A percentile compares a stretch with the other conserved stretches of the same genome.
These are phyloP conservation scores for Drosophila fungiperda DNA, from an alignment of 2,888 invertebrate species.

Conservation along the genomic window DNA sequence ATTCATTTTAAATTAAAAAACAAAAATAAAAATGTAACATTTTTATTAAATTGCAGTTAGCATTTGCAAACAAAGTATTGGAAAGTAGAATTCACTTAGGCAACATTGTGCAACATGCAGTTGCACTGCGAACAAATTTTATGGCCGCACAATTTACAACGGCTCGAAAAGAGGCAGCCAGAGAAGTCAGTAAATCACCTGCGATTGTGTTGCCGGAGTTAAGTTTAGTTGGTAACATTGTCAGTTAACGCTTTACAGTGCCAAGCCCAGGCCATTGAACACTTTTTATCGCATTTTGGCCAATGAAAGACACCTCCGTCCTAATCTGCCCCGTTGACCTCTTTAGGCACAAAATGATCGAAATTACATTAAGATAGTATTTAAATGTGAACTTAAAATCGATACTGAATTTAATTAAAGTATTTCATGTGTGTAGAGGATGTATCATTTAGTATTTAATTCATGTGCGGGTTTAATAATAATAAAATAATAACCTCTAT, in stretches of 20 bases:
- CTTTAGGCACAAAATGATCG: background rate
- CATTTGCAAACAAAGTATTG: conserved; percentile 30
- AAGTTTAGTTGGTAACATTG: conserved; percentile 32
- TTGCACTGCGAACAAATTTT: conserved; percentile 25
- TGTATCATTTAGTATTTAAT: background rate
- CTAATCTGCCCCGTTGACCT: too few relatives aligned
- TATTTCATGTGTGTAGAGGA: background rate
- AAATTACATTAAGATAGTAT: background rate
- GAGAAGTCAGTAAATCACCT: conserved; percentile 26
- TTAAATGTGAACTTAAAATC: background rate
- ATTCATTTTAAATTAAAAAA: background rate
- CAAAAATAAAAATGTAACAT: background rate
- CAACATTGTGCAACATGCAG: conserved; percentile 10
- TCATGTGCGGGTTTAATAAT: background rate
- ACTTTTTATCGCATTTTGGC: conserved; percentile 2
- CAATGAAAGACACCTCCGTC: background rate
- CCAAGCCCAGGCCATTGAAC: conserved; percentile 1
- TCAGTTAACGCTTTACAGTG: background rate
- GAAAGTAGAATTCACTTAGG: conserved; percentile 28
- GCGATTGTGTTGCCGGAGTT: conserved; percentile 17
- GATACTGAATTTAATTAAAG: background rate
- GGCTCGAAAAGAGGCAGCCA: background rate
- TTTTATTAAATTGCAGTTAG: background rate
- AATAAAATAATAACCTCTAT: background rate
- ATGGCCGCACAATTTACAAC: conserved; percentile 22